Evolutionary conservation across 2,888 invertebrate genomes (phyloP), one percentile per base, ranked within the genome.

Genomic region (Pristionchus exspectatus): DNA sequence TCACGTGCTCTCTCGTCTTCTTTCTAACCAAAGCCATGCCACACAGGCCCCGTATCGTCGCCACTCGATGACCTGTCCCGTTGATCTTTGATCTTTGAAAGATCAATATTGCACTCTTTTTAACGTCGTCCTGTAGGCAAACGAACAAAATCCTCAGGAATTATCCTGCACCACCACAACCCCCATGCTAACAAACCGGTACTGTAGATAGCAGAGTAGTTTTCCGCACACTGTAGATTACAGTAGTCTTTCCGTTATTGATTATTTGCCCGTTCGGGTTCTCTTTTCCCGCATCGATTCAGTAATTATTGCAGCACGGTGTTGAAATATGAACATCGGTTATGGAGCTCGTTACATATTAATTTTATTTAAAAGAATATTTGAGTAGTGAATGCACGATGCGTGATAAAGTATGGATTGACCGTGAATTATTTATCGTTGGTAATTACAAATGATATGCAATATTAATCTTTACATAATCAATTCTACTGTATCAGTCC

Each of bases 261-360:
- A 27, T 69, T 27, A 24, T 69, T 18, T 44, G 77, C 44, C 77
- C 69, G 38, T 27, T 54, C 81, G 81, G 81, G 81, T 81, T 7
- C 77, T 16, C 30, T 81, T 54, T 38, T 50, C 50, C 81, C n/a
- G 81, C 44, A 81, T 54, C n/a, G 81, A 81, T 81, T 81, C 33
- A 81, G 50, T 81, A 50, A 81, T 81, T 54, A 50, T 27, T 54
- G 9, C n/a, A 50, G n/a, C n/a, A 54, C 50, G 74, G 74, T 74
- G 74, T 30, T 16, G 69, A 16, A 9, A 33, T 69, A 16, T 63
- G 63, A 63, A 63, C 63, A 63, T 63, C 63, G 63, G 21, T 21
- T 63, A 63, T 9, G 24, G 24, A 63, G 21, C 59, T 63, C 63
- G 63, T 63, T 63, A 63, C 63, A 63, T 63, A 63, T 63, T 63